phyloP scores from a whole-genome alignment of 2,888 invertebrate species.

The Boloria selene region DNA sequence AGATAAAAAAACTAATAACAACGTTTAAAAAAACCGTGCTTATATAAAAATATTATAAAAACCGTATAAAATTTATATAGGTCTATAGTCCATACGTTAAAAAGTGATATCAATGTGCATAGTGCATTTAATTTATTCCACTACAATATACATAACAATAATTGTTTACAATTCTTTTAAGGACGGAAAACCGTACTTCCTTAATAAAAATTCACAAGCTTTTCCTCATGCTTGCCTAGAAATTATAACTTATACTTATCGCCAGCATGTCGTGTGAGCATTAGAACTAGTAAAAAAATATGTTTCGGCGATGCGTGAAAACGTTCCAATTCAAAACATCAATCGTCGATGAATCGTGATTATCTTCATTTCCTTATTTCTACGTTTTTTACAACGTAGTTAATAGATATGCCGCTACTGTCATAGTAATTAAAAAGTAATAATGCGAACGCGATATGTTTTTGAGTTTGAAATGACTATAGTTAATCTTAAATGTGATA shows the following conservation, averaged over 20 bases:
- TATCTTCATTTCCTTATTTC: conserved; percentile 26
- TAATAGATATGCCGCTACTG: neutral
- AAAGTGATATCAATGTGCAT: neutral
- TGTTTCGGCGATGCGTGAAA: conserved; percentile 35
- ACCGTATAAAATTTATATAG: neutral
- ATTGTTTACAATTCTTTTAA: conserved; percentile 19
- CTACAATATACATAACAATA: neutral
- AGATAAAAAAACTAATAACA: too few species aligned
- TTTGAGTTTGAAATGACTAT: too few species aligned
- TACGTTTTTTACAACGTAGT: neutral
- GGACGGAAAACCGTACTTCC: conserved; percentile 30
- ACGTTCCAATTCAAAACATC: conserved; percentile 33
- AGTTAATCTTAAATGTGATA: too few species aligned
- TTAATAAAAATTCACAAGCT: conserved; percentile 12
- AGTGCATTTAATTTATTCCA: neutral
- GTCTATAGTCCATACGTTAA: neutral
- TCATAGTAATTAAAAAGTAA: neutral
- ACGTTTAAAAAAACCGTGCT: too few species aligned
- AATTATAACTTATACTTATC: conserved; percentile 15
- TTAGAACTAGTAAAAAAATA: conserved; percentile 22
- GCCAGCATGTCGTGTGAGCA: conserved; percentile 18
- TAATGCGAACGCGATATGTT: neutral
- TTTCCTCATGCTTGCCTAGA: conserved; percentile 35
- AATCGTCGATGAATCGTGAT: conserved; percentile 32
- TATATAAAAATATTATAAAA: too few species aligned